Percentiles rank a stretch among this genome's conserved stretches.
Conservation (phyloP, 92 coral and sea anemone genomes). For the Umimayanthus kanabou region DNA sequence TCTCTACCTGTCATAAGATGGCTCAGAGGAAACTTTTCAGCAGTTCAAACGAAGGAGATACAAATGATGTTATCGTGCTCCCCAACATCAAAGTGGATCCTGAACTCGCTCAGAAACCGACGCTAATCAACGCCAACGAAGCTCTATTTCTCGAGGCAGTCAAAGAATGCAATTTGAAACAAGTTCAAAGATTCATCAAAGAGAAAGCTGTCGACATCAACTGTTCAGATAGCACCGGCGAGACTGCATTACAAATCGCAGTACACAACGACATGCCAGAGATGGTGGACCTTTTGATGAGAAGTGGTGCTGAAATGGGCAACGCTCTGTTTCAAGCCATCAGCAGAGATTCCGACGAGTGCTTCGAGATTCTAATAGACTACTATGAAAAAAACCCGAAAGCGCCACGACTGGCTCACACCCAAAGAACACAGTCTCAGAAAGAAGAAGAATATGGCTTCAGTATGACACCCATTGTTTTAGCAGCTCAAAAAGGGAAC, state of each 20-base stretch:
- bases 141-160: conserved; percentile 76
- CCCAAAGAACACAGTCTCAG: background rate
- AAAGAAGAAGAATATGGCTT: conserved; percentile 24
- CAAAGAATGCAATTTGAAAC: conserved; percentile 48
- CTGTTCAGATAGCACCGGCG: conserved; percentile 69
- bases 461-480: conserved; percentile 60
- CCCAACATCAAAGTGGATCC: background rate
- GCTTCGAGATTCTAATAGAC: conserved; percentile 63
- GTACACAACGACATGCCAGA: conserved; percentile 57
- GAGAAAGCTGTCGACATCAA: conserved; percentile 54
- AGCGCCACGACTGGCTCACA: background rate
- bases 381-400: conserved; percentile 46
- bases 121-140: conserved; percentile 44
- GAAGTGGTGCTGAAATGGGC: conserved; percentile 60
- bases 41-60: background rate
- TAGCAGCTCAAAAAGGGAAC: conserved; percentile 76
- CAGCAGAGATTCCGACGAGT: conserved; percentile 62
- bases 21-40: background rate
- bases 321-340: conserved; percentile 80
- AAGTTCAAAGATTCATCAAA: conserved; percentile 52
- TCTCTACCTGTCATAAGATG: background rate
- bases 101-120: background rate
- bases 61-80: background rate
- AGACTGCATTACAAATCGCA: conserved; percentile 79
- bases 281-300: conserved; percentile 55